Percentiles rank a stretch among this genome's conserved stretches.
These are phyloP conservation scores for Melanotaenia duboulayi DNA, from an alignment of 2,113 vertebrate genomes.

Conservation along the genomic window DNA sequence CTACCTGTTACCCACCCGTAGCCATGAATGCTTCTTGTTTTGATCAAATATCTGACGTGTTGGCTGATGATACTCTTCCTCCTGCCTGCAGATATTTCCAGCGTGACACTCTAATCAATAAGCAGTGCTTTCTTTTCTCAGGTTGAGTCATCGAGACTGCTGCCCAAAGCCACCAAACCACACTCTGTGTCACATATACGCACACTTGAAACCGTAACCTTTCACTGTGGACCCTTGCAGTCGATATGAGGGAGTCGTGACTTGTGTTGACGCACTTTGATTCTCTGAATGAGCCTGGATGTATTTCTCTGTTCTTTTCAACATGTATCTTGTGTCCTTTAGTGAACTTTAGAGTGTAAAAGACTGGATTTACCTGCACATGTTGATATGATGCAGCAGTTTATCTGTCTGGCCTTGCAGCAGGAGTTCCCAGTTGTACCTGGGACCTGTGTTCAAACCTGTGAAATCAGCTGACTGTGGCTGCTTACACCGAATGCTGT, in stretches of 20 bases:
- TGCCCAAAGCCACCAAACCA: slow-evolving; percentile 73
- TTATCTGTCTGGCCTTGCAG: too few species aligned
- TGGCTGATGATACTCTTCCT: slow-evolving; percentile 28
- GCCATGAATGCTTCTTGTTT: background rate
- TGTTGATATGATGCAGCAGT: too few species aligned
- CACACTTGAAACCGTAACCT: slow-evolving; percentile 64
- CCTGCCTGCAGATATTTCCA: slow-evolving; percentile 74
- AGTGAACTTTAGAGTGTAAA: too few species aligned
- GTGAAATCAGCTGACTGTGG: slow-evolving; percentile 45
- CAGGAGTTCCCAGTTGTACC: too few species aligned
- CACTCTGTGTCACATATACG: slow-evolving; percentile 59
- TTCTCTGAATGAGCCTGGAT: slow-evolving; percentile 20
- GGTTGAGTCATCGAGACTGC: slow-evolving; percentile 70
- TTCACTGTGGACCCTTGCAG: slow-evolving; percentile 48
- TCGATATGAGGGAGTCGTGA: slow-evolving; percentile 9
- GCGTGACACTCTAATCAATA: slow-evolving; percentile 50
- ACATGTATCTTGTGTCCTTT: too few species aligned
- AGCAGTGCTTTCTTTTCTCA: slow-evolving; percentile 75
- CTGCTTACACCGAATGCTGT: slow-evolving; percentile 1
- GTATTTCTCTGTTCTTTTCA: background rate
- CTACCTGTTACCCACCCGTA: too few species aligned
- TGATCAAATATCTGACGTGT: slow-evolving; percentile 1
- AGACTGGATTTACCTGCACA: too few species aligned
- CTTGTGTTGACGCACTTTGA: slow-evolving; percentile 22
- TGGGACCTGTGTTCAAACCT: background rate